Evolutionary conservation across 2,888 invertebrate genomes (phyloP).

Genomic region (Listrodromus nycthemerus): DNA sequence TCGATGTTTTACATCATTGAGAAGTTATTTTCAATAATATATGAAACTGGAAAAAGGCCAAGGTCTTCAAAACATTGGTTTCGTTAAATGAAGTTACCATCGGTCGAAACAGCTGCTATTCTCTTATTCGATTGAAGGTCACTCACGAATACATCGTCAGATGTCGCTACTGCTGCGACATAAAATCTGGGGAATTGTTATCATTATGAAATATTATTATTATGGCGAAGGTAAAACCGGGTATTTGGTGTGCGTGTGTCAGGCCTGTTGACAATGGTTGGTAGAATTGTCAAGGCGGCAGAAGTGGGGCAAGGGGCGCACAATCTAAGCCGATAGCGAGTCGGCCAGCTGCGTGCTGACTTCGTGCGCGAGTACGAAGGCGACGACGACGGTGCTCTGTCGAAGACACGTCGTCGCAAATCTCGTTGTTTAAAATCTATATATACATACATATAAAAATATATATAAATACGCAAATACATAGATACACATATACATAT

Average conservation of each 20-base stretch:
- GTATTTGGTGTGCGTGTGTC: conserved; percentile 22
- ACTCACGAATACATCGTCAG: not conserved
- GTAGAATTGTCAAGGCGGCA: conserved; percentile 37
- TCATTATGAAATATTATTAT: conserved; percentile 24
- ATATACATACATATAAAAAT: no score
- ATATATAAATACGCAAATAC: no score
- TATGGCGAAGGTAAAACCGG: conserved; percentile 7
- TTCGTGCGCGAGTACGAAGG: conserved; percentile 72
- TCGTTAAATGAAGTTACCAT: not conserved
- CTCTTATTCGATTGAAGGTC: not conserved
- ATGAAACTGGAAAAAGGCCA: not conserved
- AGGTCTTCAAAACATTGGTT: not conserved
- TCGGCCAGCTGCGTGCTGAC: conserved; percentile 75
- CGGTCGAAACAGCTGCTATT: not conserved
- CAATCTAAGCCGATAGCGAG: conserved; percentile 78
- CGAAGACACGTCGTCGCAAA: conserved; percentile 58
- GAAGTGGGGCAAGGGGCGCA: conserved; percentile 63
- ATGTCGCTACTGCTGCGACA: conserved; percentile 20
- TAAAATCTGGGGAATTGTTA: not conserved
- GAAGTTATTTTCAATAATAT: not conserved
- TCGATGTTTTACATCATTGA: not conserved
- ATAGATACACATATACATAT: no score
- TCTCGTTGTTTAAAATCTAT: conserved; percentile 23
- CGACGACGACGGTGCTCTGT: conserved; percentile 63
- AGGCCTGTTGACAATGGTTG: conserved; percentile 48